Percentiles rank a stretch among this genome's conserved stretches.
Conservation (phyloP, 2,113 vertebrate species). For the Illadopsis cleaveri region DNA sequence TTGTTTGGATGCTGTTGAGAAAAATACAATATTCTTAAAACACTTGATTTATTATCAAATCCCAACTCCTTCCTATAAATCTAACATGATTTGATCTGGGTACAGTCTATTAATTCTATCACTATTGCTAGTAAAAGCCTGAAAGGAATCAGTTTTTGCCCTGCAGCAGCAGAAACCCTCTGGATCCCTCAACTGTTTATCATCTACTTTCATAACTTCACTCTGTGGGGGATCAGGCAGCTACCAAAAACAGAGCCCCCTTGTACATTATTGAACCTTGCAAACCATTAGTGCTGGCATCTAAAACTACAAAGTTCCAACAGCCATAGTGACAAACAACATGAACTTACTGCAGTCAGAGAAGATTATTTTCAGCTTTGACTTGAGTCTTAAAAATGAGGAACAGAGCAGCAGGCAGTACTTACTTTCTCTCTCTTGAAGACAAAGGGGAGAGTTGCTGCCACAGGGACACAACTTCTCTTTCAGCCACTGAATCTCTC, state of each 20-base stretch:
- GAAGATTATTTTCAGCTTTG: background rate
- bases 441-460: accelerated
- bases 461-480: background rate
- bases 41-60: background rate
- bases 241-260: background rate
- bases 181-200: background rate
- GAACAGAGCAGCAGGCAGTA: background rate
- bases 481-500: background rate
- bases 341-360: background rate
- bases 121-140: background rate
- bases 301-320: background rate
- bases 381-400: background rate
- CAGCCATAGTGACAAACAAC: background rate
- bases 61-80: background rate
- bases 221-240: background rate
- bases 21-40: background rate
- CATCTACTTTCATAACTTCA: background rate
- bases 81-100: background rate
- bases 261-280: background rate
- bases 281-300: background rate
- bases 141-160: background rate
- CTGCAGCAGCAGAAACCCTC: background rate
- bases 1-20: background rate
- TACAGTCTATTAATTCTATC: background rate
- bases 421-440: background rate